Base-by-base conservation (phyloP, 1,140 invertebrate genomes). In the Drosophila pruinosa region DNA sequence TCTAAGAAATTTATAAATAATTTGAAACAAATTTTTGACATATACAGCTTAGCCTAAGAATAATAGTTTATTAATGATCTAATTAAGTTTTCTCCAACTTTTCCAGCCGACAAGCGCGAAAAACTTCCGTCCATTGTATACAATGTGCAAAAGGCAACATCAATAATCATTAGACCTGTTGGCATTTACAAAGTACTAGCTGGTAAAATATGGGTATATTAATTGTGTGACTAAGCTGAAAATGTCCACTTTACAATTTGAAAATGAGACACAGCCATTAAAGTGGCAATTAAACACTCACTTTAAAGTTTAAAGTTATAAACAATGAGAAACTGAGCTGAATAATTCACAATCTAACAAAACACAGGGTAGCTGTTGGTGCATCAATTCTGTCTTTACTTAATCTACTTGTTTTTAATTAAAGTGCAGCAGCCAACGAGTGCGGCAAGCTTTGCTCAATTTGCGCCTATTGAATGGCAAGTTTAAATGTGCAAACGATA, bases 401-500 rank as follows among this genome's bases (percentile, higher is more conserved):
- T 14, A 7, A 28, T 17, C 14, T 48, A 86, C 81, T 74, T 76
- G 57, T 39, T 68, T 74, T 86, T 85, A 85, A 85, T 85, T 86
- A 75, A 85, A 88, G 77, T 81, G 77, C 69, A 77, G 68, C 53
- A 62, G 81, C 43, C 81, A 75, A 59, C 65, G 21, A 76, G 21
- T 76, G 80, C 81, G 81, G 81, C 77, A 31, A 56, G 77, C 81
- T 85, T 85, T 85, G 62, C 69, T 85, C 81, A 85, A 85, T 85
- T 86, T 76, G 64, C 47, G 57, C 17, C 24, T 52, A 48, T 53
- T 62, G 36, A 65, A 71, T 70, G 50, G 2, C 15, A 15, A 28
- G 24, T 39, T 57, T 34, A 47, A 38, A 53, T 47, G 41, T 38
- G 19, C 47, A 52, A 24, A 7, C 22, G 0, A 1, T 24, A 24